Conservation (phyloP, 2,888 invertebrate species). For the Epirrhoe alternata region DNA sequence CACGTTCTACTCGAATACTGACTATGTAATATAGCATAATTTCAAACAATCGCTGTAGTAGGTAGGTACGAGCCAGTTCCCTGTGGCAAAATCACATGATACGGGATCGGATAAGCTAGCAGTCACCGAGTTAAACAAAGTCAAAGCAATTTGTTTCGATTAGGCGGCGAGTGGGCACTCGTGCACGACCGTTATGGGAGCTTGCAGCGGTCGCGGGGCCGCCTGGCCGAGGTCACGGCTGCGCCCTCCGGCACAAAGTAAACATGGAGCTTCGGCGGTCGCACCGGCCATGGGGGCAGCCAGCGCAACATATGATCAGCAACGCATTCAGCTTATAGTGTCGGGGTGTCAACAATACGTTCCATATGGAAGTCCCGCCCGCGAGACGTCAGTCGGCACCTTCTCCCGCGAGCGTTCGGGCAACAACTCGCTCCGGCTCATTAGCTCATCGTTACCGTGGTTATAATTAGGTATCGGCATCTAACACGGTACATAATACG, state of each 20-base stretch:
- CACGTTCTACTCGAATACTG: neutral
- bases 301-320: neutral
- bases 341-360: conserved; percentile 3
- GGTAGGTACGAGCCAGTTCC: conserved; percentile 8
- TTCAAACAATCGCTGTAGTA: conserved; percentile 14
- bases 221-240: neutral
- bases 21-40: neutral
- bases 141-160: conserved; percentile 19
- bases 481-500: conserved; percentile 44
- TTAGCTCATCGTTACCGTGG: conserved; percentile 49
- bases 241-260: neutral
- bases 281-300: neutral
- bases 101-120: neutral
- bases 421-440: conserved; percentile 44
- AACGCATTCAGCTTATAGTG: neutral
- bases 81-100: conserved; percentile 7
- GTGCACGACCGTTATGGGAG: conserved; percentile 20
- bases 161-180: conserved; percentile 9
- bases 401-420: conserved; percentile 15
- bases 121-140: conserved; percentile 16
- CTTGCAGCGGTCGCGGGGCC: conserved; percentile 10
- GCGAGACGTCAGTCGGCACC: conserved; percentile 11
- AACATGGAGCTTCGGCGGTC: no score
- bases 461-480: conserved; percentile 64
- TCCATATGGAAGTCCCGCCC: neutral